Evolutionary conservation across 1,140 invertebrate species (phyloP), one percentile per base, ranked within the genome.

Genomic region (Cydia amplana): DNA sequence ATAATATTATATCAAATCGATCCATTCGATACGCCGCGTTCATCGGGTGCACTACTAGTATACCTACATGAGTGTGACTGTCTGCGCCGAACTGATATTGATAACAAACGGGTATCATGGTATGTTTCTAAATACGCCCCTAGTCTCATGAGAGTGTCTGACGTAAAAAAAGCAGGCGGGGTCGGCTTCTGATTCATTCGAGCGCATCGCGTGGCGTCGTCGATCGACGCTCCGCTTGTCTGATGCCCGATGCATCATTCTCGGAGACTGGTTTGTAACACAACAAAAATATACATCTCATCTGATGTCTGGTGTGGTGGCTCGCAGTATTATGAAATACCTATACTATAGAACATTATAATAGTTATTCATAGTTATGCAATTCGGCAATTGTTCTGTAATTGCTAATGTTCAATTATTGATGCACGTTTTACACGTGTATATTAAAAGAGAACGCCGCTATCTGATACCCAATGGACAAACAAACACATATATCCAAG

Each of bases 161-260:
- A 12, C 55, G 55, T 60, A 60, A 60, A 60, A 46, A 60, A 60
- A 60, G 3, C 55, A 23, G 55, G 55, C 20, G 55, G 55, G 55
- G 55, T 60, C 55, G 55, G 55, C 55, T 23, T 20, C 55, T 60
- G 55, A 60, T 60, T 60, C 55, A 60, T 23, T 60, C 55, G 55
- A 60, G 55, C 55, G 55, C 55, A 60, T 60, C 43, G 43, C 4
- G 43, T 46, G 14, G 43, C 43, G 10, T 40, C 51, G 55, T 23
- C 55, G 55, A 60, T 60, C 55, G 55, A n/a, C 55, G 55, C 55
- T 60, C 55, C 51, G 51, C 46, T 55, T 55, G 51, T 60, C 55
- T 60, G 55, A 23, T 18, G n/a, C 51, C 51, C 51, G 16, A 55
- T 60, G 55, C 18, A 23, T 60, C 10, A 23, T 18, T 18, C 18